Conservation (phyloP, 2,888 invertebrate species). For the Scaptomyza caliginosa region DNA sequence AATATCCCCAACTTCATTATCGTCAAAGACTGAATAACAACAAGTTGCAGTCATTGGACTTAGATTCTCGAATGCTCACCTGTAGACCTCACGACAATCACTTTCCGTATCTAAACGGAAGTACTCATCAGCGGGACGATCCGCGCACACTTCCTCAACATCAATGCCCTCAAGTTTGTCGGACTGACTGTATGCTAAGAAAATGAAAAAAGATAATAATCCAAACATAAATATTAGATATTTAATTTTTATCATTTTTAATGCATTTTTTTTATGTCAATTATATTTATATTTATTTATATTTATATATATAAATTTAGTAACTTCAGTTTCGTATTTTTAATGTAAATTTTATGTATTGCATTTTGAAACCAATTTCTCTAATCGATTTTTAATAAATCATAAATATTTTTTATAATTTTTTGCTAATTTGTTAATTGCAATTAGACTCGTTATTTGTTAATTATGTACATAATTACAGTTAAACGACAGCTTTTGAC, state of each 20-base stretch:
- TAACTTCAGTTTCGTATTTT: no score
- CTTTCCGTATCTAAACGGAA: conserved; percentile 93
- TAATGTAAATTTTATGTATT: no score
- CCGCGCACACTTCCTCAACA: conserved; percentile 93
- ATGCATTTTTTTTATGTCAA: no score
- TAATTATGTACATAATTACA: conserved; percentile 24
- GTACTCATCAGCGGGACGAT: conserved; percentile 95
- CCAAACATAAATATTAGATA: neutral
- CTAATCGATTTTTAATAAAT: no score
- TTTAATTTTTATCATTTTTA: no score
- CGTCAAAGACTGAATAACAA: neutral
- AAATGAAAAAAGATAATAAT: neutral
- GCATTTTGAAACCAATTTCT: no score
- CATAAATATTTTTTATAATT: neutral
- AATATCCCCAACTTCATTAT: conserved; percentile 28
- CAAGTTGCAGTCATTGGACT: conserved; percentile 2
- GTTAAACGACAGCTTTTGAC: conserved; percentile 21
- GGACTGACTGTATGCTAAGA: conserved; percentile 84
- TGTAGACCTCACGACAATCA: conserved; percentile 96
- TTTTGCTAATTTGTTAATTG: neutral
- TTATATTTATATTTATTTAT: no score
- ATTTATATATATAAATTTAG: no score
- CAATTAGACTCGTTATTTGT: neutral
- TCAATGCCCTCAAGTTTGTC: conserved; percentile 87
- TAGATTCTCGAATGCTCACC: conserved; percentile 85